phyloP scores from a whole-genome alignment of 2,888 invertebrate species.

The Azorinus chamasolen region DNA sequence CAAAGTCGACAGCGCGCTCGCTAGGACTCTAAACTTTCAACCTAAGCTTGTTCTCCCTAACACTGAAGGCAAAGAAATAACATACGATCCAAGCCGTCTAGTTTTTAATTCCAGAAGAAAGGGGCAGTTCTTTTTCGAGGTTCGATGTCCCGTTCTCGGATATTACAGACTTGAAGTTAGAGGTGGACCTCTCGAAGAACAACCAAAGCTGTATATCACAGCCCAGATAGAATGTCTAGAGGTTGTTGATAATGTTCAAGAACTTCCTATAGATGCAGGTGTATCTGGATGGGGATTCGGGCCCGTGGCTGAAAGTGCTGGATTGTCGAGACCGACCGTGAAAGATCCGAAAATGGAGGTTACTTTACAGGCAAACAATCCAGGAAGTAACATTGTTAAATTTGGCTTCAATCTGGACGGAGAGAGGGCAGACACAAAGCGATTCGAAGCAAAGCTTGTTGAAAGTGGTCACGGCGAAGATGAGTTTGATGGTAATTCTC shows the following conservation, averaged over 20 bases:
- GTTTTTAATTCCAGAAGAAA: slow-evolving; percentile 44
- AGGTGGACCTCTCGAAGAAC: slow-evolving; percentile 12
- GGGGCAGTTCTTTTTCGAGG: slow-evolving; percentile 44
- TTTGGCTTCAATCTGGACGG: slow-evolving; percentile 11
- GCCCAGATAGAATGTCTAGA: slow-evolving; percentile 42
- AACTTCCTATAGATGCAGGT: slow-evolving; percentile 25
- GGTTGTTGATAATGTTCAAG: slow-evolving; percentile 1
- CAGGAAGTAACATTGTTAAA: neutral
- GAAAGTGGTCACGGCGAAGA: too few relatives aligned
- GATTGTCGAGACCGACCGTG: slow-evolving; percentile 27
- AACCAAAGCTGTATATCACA: slow-evolving; percentile 20
- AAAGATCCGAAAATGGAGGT: slow-evolving; percentile 36
- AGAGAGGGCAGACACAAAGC: neutral
- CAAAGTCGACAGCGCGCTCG: slow-evolving; percentile 26
- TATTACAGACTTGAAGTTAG: slow-evolving; percentile 31
- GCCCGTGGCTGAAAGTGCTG: slow-evolving; percentile 18
- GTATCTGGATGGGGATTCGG: slow-evolving; percentile 37
- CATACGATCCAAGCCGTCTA: slow-evolving; percentile 19
- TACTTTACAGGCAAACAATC: neutral
- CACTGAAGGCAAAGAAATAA: neutral
- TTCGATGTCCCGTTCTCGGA: slow-evolving; percentile 34
- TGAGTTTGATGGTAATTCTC: too few relatives aligned
- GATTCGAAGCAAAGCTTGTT: too few relatives aligned
- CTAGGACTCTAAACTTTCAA: slow-evolving; percentile 17
- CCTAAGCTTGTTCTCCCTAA: slow-evolving; percentile 5